These are phyloP conservation scores for Drosophila ananassae DNA, from an alignment of 1,140 invertebrate species.

Conservation along the genomic window DNA sequence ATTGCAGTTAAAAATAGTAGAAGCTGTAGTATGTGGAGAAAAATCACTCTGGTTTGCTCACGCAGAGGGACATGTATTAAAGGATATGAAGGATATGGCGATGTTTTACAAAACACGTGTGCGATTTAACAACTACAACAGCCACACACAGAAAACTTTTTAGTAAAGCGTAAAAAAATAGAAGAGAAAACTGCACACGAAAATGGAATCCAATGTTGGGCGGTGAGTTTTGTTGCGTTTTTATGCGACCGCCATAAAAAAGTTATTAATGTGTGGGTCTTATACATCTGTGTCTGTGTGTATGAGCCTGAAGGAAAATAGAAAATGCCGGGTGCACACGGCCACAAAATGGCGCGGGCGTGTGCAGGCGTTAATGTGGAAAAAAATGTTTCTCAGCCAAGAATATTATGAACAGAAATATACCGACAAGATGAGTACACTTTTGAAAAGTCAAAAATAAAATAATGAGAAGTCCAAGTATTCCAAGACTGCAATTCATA, in stretches of 20 bases:
- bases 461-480: not conserved
- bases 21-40: slow-evolving; percentile 16
- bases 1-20: slow-evolving; percentile 73
- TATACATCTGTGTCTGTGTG: slow-evolving; percentile 11
- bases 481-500: not conserved
- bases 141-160: slow-evolving; percentile 56
- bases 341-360: slow-evolving; percentile 71
- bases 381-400: slow-evolving; percentile 69
- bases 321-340: slow-evolving; percentile 40
- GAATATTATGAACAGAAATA: not conserved
- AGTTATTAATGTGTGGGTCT: slow-evolving; percentile 70
- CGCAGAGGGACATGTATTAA: slow-evolving; percentile 62
- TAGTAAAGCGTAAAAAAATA: slow-evolving; percentile 11
- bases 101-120: slow-evolving; percentile 78
- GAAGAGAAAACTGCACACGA: slow-evolving; percentile 38
- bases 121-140: slow-evolving; percentile 77
- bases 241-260: slow-evolving; percentile 76
- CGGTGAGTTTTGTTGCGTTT: slow-evolving; percentile 76
- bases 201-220: slow-evolving; percentile 71
- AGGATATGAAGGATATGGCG: slow-evolving; percentile 73
- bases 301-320: not conserved
- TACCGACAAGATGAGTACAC: not conserved
- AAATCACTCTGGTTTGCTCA: slow-evolving; percentile 50
- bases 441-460: not conserved
- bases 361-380: slow-evolving; percentile 80